phyloP scores from a whole-genome alignment of 2,888 invertebrate genomes.

The Acleris literana region DNA sequence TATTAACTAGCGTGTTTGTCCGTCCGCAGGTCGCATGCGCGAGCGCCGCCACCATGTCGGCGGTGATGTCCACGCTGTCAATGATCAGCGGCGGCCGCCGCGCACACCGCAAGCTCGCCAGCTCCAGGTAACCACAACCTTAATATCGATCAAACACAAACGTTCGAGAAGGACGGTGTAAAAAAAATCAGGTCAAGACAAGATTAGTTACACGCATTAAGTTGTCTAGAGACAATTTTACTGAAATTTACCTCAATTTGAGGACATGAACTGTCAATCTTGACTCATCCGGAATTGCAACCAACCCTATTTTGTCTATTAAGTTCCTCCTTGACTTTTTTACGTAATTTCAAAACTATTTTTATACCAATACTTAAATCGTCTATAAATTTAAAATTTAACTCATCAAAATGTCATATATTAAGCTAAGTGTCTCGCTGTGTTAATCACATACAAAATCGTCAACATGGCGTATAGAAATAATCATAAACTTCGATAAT shows the following conservation, averaged over 20 bases:
- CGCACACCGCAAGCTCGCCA: constrained; percentile 71
- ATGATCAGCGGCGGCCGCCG: constrained; percentile 80
- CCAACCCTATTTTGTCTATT: too few relatives aligned
- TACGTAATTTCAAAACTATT: too few relatives aligned
- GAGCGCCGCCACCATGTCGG: constrained; percentile 67
- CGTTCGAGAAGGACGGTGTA: not conserved
- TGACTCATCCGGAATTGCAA: too few relatives aligned
- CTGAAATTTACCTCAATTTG: too few relatives aligned
- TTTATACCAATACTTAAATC: too few relatives aligned
- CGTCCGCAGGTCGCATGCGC: constrained; percentile 42
- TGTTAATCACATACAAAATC: constrained; percentile 11
- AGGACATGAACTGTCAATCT: too few relatives aligned
- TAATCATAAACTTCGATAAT: constrained; percentile 21
- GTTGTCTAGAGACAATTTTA: too few relatives aligned
- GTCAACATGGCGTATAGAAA: constrained; percentile 16
- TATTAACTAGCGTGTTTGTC: constrained; percentile 18
- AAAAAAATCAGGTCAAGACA: not conserved
- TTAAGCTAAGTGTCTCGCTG: constrained; percentile 10
- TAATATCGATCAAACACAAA: not conserved
- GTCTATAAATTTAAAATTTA: not conserved
- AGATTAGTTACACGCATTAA: too few relatives aligned
- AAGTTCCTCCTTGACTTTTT: too few relatives aligned
- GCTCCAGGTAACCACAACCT: constrained; percentile 53
- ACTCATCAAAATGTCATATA: constrained; percentile 2
- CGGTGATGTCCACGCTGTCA: constrained; percentile 81